Conservation (phyloP, 2,888 invertebrate genomes). For the Sturmia bella region DNA sequence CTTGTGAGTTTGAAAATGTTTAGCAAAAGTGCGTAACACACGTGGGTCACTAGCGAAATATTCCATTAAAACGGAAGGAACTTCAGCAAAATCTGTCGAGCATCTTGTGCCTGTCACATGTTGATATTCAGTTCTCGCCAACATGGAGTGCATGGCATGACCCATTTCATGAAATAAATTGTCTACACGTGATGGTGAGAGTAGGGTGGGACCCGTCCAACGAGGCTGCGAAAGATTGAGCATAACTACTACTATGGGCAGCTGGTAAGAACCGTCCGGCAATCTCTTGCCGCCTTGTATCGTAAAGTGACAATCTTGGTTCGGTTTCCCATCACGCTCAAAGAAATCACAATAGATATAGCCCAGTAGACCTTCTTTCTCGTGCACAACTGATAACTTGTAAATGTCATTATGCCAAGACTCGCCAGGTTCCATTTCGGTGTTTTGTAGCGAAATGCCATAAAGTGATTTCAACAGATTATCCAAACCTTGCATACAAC, state of each 20-base stretch:
- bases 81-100: slow-evolving; percentile 98
- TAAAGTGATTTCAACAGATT: slow-evolving; percentile 91
- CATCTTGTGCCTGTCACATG: slow-evolving; percentile 99
- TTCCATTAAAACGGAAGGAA: slow-evolving; percentile 99
- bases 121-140: slow-evolving; percentile 96
- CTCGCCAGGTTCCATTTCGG: slow-evolving; percentile 90
- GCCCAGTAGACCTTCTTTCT: slow-evolving; percentile 91
- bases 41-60: slow-evolving; percentile 95
- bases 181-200: slow-evolving; percentile 93
- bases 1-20: slow-evolving; percentile 94
- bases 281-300: slow-evolving; percentile 94
- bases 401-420: slow-evolving; percentile 94
- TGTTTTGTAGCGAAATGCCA: slow-evolving; percentile 89
- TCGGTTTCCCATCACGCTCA: slow-evolving; percentile 93
- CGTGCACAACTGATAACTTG: slow-evolving; percentile 94
- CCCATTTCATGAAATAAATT: slow-evolving; percentile 99
- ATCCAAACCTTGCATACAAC: slow-evolving; percentile 98
- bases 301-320: slow-evolving; percentile 99
- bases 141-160: slow-evolving; percentile 99
- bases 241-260: slow-evolving; percentile 96
- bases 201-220: slow-evolving; percentile 89
- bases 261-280: slow-evolving; percentile 91
- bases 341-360: slow-evolving; percentile 99
- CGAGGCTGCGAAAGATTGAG: slow-evolving; percentile 91
- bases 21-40: slow-evolving; percentile 92